These are phyloP conservation scores for Danio rerio DNA, from an alignment of 2,113 vertebrate species.

Conservation along the genomic window DNA sequence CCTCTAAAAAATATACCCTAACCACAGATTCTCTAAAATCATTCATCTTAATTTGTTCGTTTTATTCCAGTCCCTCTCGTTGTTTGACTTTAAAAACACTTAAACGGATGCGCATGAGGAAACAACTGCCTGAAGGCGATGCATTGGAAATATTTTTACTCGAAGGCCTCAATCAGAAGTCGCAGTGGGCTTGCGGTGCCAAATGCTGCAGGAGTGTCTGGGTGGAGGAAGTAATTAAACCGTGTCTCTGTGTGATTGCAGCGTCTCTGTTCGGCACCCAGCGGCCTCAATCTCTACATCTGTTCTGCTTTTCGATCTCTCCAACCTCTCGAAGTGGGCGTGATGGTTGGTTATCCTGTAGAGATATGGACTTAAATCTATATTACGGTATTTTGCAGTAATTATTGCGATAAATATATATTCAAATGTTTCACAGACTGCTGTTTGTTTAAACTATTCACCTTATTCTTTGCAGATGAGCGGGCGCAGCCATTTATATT, in stretches of 20 bases:
- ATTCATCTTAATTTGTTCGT: neutral
- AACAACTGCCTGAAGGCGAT: neutral
- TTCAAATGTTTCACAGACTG: no score
- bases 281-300: constrained; percentile 44
- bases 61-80: neutral
- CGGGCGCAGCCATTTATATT: no score
- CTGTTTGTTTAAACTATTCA: no score
- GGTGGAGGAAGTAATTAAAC: constrained; percentile 52
- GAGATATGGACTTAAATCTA: neutral
- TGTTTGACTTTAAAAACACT: constrained; percentile 26
- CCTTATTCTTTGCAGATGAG: no score
- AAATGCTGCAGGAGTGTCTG: constrained; percentile 38
- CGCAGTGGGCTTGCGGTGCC: constrained; percentile 32
- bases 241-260: constrained; percentile 26
- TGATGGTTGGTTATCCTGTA: constrained; percentile 2
- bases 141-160: neutral
- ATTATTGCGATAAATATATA: no score
- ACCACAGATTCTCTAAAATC: neutral
- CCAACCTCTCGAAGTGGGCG: constrained; percentile 17
- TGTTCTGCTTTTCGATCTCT: constrained; percentile 30
- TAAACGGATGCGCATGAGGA: constrained; percentile 22
- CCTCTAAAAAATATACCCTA: neutral
- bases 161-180: constrained; percentile 20
- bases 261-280: constrained; percentile 36
- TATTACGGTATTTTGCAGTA: no score